These are phyloP conservation scores for Candoia aspera DNA, from an alignment of 2,113 vertebrate genomes.

Conservation along the genomic window DNA sequence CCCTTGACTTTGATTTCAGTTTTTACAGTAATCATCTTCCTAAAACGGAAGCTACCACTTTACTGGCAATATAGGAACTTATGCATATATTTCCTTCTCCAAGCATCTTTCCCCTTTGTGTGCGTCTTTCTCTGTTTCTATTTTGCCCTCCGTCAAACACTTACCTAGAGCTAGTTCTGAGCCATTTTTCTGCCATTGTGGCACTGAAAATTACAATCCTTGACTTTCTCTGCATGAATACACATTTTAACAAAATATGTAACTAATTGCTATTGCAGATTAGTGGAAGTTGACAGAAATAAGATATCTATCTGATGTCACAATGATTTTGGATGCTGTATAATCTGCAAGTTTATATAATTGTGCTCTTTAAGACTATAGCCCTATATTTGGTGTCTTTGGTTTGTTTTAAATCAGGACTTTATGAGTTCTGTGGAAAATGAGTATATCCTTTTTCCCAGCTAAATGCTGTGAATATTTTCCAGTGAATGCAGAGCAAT, in stretches of 20 bases:
- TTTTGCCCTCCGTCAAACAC: not conserved
- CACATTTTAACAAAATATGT: not conserved
- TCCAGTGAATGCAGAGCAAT: not conserved
- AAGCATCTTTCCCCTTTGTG: not conserved
- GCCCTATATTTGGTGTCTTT: not conserved
- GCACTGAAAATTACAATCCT: not conserved
- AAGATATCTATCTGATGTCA: not conserved
- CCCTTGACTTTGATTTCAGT: not conserved
- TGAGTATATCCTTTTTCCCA: not conserved
- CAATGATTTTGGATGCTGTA: not conserved
- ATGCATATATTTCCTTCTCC: not conserved
- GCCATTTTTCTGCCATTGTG: not conserved
- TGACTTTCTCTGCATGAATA: not conserved
- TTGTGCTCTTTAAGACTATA: not conserved
- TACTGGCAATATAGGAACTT: not conserved
- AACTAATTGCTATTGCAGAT: not conserved
- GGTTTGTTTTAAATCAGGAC: not conserved
- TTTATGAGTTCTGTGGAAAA: not conserved
- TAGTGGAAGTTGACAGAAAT: not conserved
- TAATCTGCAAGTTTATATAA: not conserved
- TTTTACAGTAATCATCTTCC: not conserved
- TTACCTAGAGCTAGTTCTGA: not conserved
- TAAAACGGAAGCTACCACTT: not conserved
- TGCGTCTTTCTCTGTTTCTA: not conserved
- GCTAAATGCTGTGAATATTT: not conserved